Evolutionary conservation across 2,888 invertebrate species (phyloP).

Genomic region (Limnephilus auricula): DNA sequence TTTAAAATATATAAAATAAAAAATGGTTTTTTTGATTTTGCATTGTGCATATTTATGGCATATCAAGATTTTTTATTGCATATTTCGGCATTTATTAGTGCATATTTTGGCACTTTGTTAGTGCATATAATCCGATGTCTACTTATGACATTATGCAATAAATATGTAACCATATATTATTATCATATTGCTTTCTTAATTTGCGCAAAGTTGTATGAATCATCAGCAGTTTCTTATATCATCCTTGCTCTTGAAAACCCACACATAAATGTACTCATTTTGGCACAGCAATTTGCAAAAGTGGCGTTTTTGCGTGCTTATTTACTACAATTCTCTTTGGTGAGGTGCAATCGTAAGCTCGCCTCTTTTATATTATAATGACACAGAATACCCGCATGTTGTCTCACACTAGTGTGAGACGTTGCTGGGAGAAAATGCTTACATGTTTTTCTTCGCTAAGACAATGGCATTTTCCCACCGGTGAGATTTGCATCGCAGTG

Average conservation of each 20-base stretch:
- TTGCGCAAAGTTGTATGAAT: constrained; percentile 18
- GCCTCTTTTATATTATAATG: not conserved
- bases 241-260: not conserved
- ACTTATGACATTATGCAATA: not conserved
- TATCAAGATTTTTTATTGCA: too few relatives aligned
- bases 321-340: not conserved
- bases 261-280: not conserved
- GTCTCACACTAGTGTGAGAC: not conserved
- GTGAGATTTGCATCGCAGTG: not conserved
- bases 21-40: too few relatives aligned
- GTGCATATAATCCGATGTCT: too few relatives aligned
- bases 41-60: too few relatives aligned
- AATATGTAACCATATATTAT: not conserved
- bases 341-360: not conserved
- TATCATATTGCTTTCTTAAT: not conserved
- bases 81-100: too few relatives aligned
- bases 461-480: constrained; percentile 27
- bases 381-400: not conserved
- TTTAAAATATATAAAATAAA: too few relatives aligned
- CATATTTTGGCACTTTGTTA: too few relatives aligned
- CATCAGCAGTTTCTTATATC: not conserved
- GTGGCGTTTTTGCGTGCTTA: not conserved
- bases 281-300: not conserved
- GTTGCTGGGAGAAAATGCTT: not conserved
- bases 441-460: not conserved